These are phyloP conservation scores for Sesamia inferens DNA, from an alignment of 2,888 invertebrate species.

Conservation along the genomic window DNA sequence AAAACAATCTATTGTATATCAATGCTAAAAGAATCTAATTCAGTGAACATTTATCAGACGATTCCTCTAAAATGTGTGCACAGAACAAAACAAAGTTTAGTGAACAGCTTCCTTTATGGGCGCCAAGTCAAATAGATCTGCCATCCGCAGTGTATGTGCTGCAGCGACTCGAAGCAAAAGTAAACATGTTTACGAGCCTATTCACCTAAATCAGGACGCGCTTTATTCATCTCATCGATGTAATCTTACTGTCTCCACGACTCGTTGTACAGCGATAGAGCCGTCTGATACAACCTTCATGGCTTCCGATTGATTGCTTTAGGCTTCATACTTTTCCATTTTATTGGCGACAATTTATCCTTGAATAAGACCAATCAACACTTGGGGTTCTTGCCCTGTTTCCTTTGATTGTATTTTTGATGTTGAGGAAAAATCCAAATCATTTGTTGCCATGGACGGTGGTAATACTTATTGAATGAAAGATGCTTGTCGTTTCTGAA, in stretches of 20 bases:
- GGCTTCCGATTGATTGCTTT: slow-evolving; percentile 58
- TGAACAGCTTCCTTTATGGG: slow-evolving; percentile 51
- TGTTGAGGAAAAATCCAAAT: slow-evolving; percentile 47
- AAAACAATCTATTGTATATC: background rate
- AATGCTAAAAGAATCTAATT: slow-evolving; percentile 40
- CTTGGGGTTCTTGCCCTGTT: slow-evolving; percentile 49
- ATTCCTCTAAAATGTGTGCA: slow-evolving; percentile 41
- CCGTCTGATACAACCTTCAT: slow-evolving; percentile 50
- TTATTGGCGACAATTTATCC: slow-evolving; percentile 58
- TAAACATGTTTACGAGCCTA: slow-evolving; percentile 73
- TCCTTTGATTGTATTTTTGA: slow-evolving; percentile 46
- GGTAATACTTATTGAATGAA: slow-evolving; percentile 28
- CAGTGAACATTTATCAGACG: slow-evolving; percentile 16
- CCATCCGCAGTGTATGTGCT: slow-evolving; percentile 27
- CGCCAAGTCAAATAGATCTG: slow-evolving; percentile 43
- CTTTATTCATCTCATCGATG: slow-evolving; percentile 64
- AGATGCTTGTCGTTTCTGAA: slow-evolving; percentile 8
- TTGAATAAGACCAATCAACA: slow-evolving; percentile 61
- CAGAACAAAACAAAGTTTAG: slow-evolving; percentile 62
- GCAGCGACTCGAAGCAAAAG: slow-evolving; percentile 37
- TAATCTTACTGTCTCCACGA: slow-evolving; percentile 47
- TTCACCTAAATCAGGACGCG: slow-evolving; percentile 63
- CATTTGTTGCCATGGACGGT: slow-evolving; percentile 37
- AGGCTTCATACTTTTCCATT: slow-evolving; percentile 57
- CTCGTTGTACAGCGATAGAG: slow-evolving; percentile 46